phyloP scores from a whole-genome alignment of 2,113 vertebrate genomes.

The Spea multiplicata region DNA sequence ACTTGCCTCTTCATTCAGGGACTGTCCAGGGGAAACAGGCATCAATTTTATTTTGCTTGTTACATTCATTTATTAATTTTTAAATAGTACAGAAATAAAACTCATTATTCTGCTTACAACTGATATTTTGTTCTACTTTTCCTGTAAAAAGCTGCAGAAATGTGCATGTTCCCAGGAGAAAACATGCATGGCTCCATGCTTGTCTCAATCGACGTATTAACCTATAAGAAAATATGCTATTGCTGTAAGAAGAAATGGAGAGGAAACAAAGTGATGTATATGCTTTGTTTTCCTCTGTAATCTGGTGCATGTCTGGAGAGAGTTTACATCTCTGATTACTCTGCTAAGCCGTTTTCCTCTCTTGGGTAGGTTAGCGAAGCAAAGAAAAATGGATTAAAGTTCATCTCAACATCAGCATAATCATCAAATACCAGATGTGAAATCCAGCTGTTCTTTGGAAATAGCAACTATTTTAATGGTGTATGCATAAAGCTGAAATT shows the following conservation, averaged over 20 bases:
- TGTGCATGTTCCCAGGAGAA: constrained; percentile 22
- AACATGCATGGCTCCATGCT: constrained; percentile 11
- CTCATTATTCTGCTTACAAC: not conserved
- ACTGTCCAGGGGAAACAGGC: too few species aligned
- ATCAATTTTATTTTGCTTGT: too few species aligned
- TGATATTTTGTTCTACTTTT: not conserved
- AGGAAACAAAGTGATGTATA: constrained; percentile 18
- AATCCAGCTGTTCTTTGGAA: constrained; percentile 42
- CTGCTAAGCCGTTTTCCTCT: constrained; percentile 40
- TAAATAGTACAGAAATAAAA: too few species aligned
- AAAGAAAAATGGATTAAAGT: constrained; percentile 39
- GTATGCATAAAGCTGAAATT: constrained; percentile 15
- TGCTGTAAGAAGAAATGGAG: constrained; percentile 16
- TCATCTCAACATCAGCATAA: constrained; percentile 45
- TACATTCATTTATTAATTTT: too few species aligned
- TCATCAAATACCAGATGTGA: constrained; percentile 40
- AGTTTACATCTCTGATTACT: constrained; percentile 39
- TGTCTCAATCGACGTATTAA: constrained; percentile 9
- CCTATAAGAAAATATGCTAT: constrained; percentile 16
- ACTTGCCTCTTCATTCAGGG: too few species aligned
- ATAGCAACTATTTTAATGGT: constrained; percentile 18
- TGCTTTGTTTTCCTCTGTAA: constrained; percentile 31
- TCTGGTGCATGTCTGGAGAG: constrained; percentile 17
- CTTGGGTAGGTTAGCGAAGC: constrained; percentile 42
- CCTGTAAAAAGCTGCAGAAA: constrained; percentile 8